A percentile compares a stretch with the other conserved stretches of the same genome.
These are phyloP conservation scores for Blomia tropicalis DNA, from an alignment of 2,888 invertebrate species.

Conservation along the genomic window DNA sequence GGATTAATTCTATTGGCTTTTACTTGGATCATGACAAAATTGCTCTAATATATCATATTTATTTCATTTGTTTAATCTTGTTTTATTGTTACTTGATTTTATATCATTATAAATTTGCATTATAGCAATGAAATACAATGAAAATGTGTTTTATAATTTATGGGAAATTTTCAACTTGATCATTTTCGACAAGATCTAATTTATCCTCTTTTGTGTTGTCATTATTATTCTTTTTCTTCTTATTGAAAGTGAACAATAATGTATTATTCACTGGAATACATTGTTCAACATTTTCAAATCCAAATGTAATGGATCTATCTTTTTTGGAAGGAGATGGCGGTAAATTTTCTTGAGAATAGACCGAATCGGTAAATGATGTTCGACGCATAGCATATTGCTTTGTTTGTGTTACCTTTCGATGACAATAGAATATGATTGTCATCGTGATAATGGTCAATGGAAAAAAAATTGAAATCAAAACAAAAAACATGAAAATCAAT, in stretches of 20 bases:
- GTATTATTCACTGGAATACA: neutral
- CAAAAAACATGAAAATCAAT: neutral
- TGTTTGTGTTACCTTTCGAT: neutral
- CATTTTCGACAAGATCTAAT: conserved; percentile 5
- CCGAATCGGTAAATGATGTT: conserved; percentile 1
- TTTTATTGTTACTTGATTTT: neutral
- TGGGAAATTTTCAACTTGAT: neutral
- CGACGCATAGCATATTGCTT: neutral
- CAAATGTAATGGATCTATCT: neutral
- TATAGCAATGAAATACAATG: no score
- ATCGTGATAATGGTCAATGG: neutral
- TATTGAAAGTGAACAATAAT: no score
- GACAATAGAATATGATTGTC: neutral
- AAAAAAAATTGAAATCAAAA: neutral
- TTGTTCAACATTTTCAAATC: neutral
- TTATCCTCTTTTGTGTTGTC: neutral
- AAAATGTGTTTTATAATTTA: no score
- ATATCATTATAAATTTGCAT: no score
- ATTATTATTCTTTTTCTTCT: neutral
- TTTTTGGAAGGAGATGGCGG: neutral
- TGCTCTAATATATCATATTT: neutral
- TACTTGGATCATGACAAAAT: neutral
- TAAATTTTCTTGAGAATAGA: neutral
- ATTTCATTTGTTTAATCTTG: neutral
- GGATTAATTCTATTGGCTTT: neutral